Evolutionary conservation across 2,797 vertebrate genomes (phyloP), one percentile per base, ranked within the genome.

Genomic region (Rhinophrynus dorsalis): DNA sequence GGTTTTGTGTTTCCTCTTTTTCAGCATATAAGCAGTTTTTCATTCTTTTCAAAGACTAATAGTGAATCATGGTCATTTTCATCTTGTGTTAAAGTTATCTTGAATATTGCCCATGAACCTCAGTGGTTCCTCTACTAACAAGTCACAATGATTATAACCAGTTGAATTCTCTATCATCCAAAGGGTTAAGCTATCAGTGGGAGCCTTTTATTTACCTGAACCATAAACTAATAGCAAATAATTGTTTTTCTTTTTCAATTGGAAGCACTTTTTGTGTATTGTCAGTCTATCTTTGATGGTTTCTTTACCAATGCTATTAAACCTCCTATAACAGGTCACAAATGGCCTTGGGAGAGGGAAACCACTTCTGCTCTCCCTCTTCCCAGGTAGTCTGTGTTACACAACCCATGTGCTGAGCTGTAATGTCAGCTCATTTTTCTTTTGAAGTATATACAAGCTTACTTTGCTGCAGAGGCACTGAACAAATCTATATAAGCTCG

Each of bases 361-460:
- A 24, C 56, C 0, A 0, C 37, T 68, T 74, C 69, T 74, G 55
- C 35, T 40, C 52, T 74, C 21, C 74, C 27, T 67, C 66, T 24
- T 35, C 66, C 55, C 45, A 68, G 38, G 45, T 21, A 32, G 15
- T 13, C 56, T 40, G 52, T 26, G 57, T 74, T 63, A 76, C 44
- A 58, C 54, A 67, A 1, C 62, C 68, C 47, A 66, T 45, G 1
- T 62, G 42, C n/a, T 58, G 42, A 63, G 37, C 35, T 76, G 3
- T 50, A 75, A 44, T 54, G 62, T 62, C 12, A 21, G n/a, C 29
- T 78, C 37, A 50, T 77, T 78, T 76, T 74, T 73, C 74, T 77
- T 75, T 63, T 45, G 32, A 24, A 61, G 33, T 26, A 47, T 60
- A 59, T 58, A 61, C 48, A 58, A 57, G 52, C 67, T 67, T 75